These are phyloP conservation scores for Nannobrachium achirus DNA, from an alignment of 2,113 vertebrate genomes.

Conservation along the genomic window DNA sequence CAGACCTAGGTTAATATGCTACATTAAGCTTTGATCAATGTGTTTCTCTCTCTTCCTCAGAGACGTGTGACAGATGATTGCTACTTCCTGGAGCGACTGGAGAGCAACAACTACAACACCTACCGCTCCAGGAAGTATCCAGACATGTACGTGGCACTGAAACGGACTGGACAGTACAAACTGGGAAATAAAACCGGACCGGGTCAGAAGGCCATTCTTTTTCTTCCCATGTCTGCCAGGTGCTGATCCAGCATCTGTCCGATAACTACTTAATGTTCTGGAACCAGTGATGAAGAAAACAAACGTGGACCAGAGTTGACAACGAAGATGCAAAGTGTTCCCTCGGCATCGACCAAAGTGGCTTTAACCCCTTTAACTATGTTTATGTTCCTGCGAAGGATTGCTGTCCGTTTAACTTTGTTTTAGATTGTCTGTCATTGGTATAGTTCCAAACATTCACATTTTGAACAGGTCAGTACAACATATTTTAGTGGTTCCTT, in stretches of 20 bases:
- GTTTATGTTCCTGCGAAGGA: background rate
- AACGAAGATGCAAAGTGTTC: conserved; percentile 30
- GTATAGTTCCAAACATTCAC: no score
- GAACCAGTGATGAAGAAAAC: background rate
- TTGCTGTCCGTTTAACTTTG: no score
- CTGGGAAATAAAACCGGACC: conserved; percentile 90
- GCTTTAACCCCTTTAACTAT: conserved; percentile 56
- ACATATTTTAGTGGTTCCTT: no score
- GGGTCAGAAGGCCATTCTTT: conserved; percentile 98
- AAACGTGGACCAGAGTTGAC: conserved; percentile 17
- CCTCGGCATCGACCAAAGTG: conserved; percentile 45
- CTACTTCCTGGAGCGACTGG: conserved; percentile 93
- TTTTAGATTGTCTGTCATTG: no score
- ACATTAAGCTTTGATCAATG: no score
- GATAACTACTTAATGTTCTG: conserved; percentile 14
- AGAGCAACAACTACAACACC: conserved; percentile 98
- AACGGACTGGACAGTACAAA: conserved; percentile 95
- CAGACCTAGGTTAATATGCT: no score
- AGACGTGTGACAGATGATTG: conserved; percentile 95
- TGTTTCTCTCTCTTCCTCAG: conserved; percentile 74
- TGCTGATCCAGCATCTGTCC: conserved; percentile 75
- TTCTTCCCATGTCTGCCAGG: conserved; percentile 96
- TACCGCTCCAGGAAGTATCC: conserved; percentile 95
- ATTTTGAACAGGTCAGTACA: no score
- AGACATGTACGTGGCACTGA: conserved; percentile 95